phyloP scores from a whole-genome alignment of 2,113 vertebrate genomes.

The Trichechus manatus region DNA sequence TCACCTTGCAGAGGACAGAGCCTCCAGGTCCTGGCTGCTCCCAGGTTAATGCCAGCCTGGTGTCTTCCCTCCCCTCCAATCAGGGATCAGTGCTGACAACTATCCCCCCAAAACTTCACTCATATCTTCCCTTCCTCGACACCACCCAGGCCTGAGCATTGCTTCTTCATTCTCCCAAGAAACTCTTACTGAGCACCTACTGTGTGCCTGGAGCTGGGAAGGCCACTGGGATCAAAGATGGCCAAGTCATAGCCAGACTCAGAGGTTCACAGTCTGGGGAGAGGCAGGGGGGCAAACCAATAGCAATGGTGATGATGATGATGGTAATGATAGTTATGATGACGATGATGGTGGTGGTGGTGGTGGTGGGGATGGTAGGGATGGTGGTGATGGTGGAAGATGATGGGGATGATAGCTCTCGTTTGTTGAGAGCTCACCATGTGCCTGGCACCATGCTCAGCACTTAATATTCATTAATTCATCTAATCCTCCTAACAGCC shows the following conservation, averaged over 20 bases:
- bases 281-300: background rate
- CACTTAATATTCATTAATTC: background rate
- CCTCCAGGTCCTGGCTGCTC: background rate
- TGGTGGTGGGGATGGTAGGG: background rate
- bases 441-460: background rate
- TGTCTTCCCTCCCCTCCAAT: background rate
- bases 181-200: background rate
- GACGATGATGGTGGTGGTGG: accelerated
- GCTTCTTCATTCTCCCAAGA: background rate
- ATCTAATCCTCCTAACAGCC: background rate
- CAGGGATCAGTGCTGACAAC: background rate
- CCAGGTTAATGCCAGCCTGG: background rate
- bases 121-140: background rate
- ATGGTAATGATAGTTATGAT: background rate
- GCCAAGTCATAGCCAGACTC: background rate
- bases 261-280: background rate
- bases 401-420: background rate
- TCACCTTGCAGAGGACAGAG: background rate
- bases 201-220: background rate
- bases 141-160: background rate
- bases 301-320: accelerated
- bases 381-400: background rate
- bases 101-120: background rate
- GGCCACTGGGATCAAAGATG: background rate
- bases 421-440: background rate